Base-by-base conservation (phyloP, 2,888 invertebrate species). In the Oscheius onirici region DNA sequence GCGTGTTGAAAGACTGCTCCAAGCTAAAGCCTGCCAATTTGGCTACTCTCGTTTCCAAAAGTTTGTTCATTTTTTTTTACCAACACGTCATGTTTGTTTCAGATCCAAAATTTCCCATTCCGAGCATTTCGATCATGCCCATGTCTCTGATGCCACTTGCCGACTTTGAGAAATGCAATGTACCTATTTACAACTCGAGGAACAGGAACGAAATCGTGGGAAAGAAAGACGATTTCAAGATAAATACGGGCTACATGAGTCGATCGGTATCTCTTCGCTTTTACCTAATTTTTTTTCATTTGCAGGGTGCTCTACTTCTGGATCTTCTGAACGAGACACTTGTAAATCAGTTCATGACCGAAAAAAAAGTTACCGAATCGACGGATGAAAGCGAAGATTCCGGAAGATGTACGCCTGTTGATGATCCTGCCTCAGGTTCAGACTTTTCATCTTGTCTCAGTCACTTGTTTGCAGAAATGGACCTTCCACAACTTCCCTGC, bases 161-260 rank as follows among this genome's bases (percentile, higher is more conserved):
- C 22, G 88, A 88, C 34, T 83, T 80, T 69, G 88, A 88, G 40
- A 88, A 88, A 76, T 85, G 86, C 74, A 85, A 88, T 51, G 87
- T 88, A 49, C 87, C 87, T n/a, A 74, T 88, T 22, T 75, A 87
- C 10, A 86, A 84, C 68, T 87, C 77, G 13, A 72, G 70, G 43
- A 77, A 76, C 24, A 71, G 63, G 11, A 79, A 69, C 10, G 78
- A 89, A 73, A 81, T 89, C 15, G 76, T 89, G 67, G 89, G 88
- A 11, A 88, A 88, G 79, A 84, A 88, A 51, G 88, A 88, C 73
- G 89, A 89, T 80, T 89, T 88, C 84, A 87, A 87, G 71, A 84
- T 89, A 79, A 89, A 89, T 82, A 86, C 85, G 1, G 83, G 87
- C 68, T 80, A 81, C 34, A 73, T 79, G 26, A 66, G 73, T 61